Evolutionary conservation across 2,113 vertebrate species (phyloP).

Genomic region (Ameiurus melas): DNA sequence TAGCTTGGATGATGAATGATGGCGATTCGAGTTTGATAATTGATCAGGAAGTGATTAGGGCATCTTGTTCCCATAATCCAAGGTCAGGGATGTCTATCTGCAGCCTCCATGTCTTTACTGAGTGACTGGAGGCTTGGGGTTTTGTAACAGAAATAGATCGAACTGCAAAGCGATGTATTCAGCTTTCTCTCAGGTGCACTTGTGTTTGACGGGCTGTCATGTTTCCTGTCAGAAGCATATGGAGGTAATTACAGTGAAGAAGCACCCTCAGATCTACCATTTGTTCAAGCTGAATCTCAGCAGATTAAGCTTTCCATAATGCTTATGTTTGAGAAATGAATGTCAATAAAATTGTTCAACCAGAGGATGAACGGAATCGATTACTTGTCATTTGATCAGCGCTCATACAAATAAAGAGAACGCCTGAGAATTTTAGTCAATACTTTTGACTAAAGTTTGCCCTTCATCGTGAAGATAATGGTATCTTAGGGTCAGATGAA

Average conservation of each 20-base stretch:
- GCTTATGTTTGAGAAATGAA: constrained; percentile 6
- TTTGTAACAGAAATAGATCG: constrained; percentile 45
- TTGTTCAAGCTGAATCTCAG: constrained; percentile 6
- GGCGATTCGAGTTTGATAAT: constrained; percentile 30
- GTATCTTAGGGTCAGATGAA: not conserved
- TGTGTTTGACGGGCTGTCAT: constrained; percentile 54
- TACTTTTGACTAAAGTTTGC: not conserved
- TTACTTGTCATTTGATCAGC: constrained; percentile 19
- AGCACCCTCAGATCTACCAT: constrained; percentile 16
- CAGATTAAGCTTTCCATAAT: constrained; percentile 29
- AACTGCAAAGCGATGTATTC: constrained; percentile 48
- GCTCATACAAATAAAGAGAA: not conserved
- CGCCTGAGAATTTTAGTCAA: not conserved
- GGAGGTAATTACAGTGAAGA: constrained; percentile 53
- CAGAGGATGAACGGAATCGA: constrained; percentile 5
- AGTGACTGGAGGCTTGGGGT: not conserved
- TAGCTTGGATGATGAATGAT: constrained; percentile 40
- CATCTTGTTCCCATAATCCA: constrained; percentile 15
- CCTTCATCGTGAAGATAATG: not conserved
- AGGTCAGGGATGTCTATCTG: constrained; percentile 39
- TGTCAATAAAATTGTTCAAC: constrained; percentile 16
- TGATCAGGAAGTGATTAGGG: constrained; percentile 26
- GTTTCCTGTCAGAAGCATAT: constrained; percentile 48
- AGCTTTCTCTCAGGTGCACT: constrained; percentile 48
- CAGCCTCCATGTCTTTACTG: constrained; percentile 9